Evolutionary conservation across 2,113 vertebrate species (phyloP).

Genomic region (Thymallus thymallus): DNA sequence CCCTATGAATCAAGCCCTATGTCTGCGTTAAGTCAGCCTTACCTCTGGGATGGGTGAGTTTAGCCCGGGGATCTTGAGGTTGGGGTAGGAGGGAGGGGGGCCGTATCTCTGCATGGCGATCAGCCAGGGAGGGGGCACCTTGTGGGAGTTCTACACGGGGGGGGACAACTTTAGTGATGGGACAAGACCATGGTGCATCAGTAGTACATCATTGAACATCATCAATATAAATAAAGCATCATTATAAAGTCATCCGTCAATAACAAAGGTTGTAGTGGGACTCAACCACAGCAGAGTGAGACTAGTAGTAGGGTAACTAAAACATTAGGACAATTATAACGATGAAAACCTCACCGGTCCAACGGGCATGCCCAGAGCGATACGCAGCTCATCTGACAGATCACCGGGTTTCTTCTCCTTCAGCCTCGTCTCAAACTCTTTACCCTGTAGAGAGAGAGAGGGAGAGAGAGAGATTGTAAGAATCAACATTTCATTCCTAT

Average conservation of each 20-base stretch:
- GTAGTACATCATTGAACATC: no score
- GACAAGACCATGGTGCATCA: neutral
- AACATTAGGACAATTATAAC: neutral
- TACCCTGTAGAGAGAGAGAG: conserved; percentile 73
- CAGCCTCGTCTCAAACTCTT: conserved; percentile 90
- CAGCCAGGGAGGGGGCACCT: conserved; percentile 90
- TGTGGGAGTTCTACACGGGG: conserved; percentile 82
- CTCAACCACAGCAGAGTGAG: no score
- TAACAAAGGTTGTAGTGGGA: no score
- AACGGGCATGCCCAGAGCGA: conserved; percentile 90
- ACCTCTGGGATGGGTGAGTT: conserved; percentile 91
- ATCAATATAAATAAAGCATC: neutral
- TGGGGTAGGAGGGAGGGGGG: conserved; percentile 89
- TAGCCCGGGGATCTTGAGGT: conserved; percentile 88
- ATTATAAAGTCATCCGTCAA: no score
- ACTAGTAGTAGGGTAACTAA: neutral
- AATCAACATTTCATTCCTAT: no score
- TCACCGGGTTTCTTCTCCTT: conserved; percentile 96
- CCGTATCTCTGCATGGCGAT: conserved; percentile 93
- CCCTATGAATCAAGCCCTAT: no score
- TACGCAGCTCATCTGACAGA: conserved; percentile 87
- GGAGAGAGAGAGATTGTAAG: neutral
- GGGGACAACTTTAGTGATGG: neutral
- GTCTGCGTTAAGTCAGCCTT: neutral
- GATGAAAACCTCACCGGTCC: conserved; percentile 78